Evolutionary conservation across 2,888 invertebrate genomes (phyloP).

Genomic region (Magallana nippona): DNA sequence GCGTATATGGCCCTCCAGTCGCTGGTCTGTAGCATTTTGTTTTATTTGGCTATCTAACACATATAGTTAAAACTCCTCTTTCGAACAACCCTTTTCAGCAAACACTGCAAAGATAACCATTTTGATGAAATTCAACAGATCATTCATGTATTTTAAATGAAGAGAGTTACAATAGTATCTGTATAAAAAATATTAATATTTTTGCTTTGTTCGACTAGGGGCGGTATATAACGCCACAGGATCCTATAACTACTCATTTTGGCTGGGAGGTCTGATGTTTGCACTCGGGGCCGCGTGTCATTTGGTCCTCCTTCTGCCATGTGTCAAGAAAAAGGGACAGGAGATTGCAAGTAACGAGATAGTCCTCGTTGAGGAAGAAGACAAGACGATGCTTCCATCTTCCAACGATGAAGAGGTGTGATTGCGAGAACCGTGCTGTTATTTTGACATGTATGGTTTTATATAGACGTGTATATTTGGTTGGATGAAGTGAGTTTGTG

Average conservation of each 20-base stretch:
- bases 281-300: slow-evolving; percentile 91
- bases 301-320: slow-evolving; percentile 77
- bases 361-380: slow-evolving; percentile 1
- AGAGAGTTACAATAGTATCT: not conserved
- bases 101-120: too few relatives aligned
- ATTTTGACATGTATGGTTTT: too few relatives aligned
- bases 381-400: not conserved
- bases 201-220: slow-evolving; percentile 84
- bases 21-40: slow-evolving; percentile 84
- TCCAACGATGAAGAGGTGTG: not conserved
- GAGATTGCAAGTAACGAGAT: slow-evolving; percentile 1
- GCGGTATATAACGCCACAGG: slow-evolving; percentile 93
- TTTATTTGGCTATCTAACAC: not conserved
- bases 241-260: slow-evolving; percentile 93
- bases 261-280: slow-evolving; percentile 94
- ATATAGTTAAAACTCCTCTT: not conserved
- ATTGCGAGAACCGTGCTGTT: too few relatives aligned
- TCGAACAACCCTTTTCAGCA: too few relatives aligned
- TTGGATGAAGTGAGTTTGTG: too few relatives aligned
- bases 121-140: too few relatives aligned
- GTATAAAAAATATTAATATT: not conserved
- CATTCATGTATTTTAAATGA: too few relatives aligned
- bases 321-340: slow-evolving; percentile 55
- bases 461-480: too few relatives aligned
- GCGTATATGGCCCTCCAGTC: slow-evolving; percentile 90